Evolutionary conservation across 1,140 invertebrate genomes (phyloP).

Genomic region (Patella vulgata): DNA sequence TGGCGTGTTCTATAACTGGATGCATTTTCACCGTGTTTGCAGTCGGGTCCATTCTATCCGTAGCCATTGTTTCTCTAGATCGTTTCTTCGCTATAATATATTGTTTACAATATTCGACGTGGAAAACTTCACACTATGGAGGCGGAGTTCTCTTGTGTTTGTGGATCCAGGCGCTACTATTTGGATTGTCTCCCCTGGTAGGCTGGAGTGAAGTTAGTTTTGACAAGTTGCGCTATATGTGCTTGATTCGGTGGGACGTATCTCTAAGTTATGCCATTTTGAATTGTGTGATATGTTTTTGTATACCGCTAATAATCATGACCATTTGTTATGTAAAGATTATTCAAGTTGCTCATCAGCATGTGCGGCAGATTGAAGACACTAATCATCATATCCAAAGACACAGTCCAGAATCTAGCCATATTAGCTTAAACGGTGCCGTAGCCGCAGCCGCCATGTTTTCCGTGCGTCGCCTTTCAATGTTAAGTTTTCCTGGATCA

Average conservation of each 20-base stretch:
- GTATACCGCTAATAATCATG: constrained; percentile 27
- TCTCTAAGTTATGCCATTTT: constrained; percentile 1
- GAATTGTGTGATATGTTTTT: constrained; percentile 10
- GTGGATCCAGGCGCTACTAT: constrained; percentile 17
- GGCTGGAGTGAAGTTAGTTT: constrained; percentile 9
- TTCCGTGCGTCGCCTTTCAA: constrained; percentile 31
- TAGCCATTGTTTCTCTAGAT: constrained; percentile 33
- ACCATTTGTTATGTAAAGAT: constrained; percentile 34
- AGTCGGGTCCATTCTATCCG: constrained; percentile 24
- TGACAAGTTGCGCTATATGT: constrained; percentile 8
- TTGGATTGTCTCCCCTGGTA: constrained; percentile 7
- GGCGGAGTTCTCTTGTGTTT: constrained; percentile 6
- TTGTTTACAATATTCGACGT: constrained; percentile 37
- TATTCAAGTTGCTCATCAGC: constrained; percentile 33
- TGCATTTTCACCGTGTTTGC: constrained; percentile 24
- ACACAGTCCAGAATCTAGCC: not conserved
- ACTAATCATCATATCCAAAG: constrained; percentile 13
- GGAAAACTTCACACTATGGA: constrained; percentile 20
- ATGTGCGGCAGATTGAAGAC: constrained; percentile 36
- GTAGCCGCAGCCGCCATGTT: constrained; percentile 27
- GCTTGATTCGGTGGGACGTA: constrained; percentile 12
- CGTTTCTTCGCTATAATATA: constrained; percentile 43
- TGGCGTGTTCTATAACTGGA: constrained; percentile 19
- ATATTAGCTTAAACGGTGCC: constrained; percentile 16
- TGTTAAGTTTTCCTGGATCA: constrained; percentile 31